Evolutionary conservation across 1,140 invertebrate genomes (phyloP).

Genomic region (Caenorhabditis remanei): DNA sequence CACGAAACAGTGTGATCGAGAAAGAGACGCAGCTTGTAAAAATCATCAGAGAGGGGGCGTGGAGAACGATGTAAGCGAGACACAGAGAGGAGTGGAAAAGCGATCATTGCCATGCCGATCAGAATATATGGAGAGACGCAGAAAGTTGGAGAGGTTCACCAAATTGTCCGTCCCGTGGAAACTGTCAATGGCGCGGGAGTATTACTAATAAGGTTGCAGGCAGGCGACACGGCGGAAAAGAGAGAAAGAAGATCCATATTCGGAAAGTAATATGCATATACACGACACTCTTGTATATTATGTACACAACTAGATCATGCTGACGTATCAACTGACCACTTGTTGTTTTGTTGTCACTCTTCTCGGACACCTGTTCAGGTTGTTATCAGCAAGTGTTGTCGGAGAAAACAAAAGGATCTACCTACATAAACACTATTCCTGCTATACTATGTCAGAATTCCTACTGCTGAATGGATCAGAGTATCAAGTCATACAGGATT

Average conservation of each 20-base stretch:
- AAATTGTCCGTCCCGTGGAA: neutral
- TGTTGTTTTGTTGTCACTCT: slow-evolving; percentile 15
- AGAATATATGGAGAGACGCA: neutral
- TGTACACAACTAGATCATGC: neutral
- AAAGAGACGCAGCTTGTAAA: slow-evolving; percentile 36
- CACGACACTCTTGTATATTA: neutral
- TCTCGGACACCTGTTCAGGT: slow-evolving; percentile 29
- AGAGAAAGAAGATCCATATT: neutral
- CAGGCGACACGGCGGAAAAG: neutral
- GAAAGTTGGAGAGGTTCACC: neutral
- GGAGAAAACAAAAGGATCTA: neutral
- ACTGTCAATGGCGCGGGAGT: slow-evolving; percentile 26
- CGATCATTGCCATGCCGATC: neutral
- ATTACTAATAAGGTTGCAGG: slow-evolving; percentile 22
- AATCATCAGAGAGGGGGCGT: neutral
- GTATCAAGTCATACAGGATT: neutral
- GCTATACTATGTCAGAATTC: too few species aligned
- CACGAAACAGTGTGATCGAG: neutral
- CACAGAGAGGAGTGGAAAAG: neutral
- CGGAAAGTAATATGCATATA: slow-evolving; percentile 12
- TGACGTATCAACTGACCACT: neutral
- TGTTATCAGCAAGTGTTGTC: neutral
- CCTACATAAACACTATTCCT: too few species aligned
- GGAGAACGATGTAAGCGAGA: neutral
- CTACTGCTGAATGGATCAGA: too few species aligned